Conservation (phyloP, 2,113 vertebrate species). For the Turnix velox region DNA sequence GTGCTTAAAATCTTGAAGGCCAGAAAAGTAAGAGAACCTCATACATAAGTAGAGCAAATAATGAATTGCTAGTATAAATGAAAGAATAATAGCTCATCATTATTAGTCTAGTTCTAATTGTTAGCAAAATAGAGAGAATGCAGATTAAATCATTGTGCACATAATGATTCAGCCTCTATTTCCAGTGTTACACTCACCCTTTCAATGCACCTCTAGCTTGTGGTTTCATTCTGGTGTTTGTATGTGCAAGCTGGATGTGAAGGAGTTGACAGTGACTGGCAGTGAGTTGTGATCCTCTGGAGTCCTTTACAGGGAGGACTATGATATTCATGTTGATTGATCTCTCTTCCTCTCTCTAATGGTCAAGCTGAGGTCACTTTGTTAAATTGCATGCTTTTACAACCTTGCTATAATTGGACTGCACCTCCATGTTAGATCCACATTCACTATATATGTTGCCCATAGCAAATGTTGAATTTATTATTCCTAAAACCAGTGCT, state of each 20-base stretch:
- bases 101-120: background rate
- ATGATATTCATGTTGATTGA: background rate
- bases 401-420: background rate
- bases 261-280: rapidly evolving
- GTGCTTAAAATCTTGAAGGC: background rate
- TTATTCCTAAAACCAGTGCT: background rate
- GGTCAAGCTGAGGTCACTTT: rapidly evolving
- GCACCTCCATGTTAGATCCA: background rate
- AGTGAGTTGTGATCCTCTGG: background rate
- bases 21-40: background rate
- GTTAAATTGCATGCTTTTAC: background rate
- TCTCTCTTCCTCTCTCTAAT: background rate
- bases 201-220: rapidly evolving
- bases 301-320: background rate
- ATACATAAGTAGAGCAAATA: background rate
- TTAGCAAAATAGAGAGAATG: background rate
- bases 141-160: background rate
- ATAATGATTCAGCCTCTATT: background rate
- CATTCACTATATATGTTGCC: background rate
- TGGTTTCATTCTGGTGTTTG: background rate
- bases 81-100: background rate
- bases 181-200: no score
- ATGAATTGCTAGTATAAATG: background rate
- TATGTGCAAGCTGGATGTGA: rapidly evolving
- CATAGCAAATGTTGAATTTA: no score